Evolutionary conservation across 2,113 vertebrate genomes (phyloP).

Genomic region (Brachypteracias leptosomus): DNA sequence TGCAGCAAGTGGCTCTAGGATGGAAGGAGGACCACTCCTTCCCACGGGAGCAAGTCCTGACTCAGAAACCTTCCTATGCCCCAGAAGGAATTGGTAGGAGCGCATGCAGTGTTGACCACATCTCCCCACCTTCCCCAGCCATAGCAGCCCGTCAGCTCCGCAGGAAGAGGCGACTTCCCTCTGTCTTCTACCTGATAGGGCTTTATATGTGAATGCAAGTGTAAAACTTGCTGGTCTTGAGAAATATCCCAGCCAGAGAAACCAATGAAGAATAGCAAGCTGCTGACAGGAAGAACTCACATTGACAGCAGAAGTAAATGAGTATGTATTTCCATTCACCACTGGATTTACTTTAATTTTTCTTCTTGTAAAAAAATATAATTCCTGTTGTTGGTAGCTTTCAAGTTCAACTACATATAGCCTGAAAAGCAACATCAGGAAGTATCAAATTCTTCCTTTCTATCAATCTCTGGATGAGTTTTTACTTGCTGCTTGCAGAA

Average conservation of each 20-base stretch:
- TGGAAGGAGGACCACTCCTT: neutral
- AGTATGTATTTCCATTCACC: neutral
- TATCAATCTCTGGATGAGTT: neutral
- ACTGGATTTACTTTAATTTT: neutral
- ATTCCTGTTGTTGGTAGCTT: neutral
- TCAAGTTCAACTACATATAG: neutral
- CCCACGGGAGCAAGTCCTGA: neutral
- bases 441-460: neutral
- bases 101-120: neutral
- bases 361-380: neutral
- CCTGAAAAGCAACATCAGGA: neutral
- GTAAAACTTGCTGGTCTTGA: neutral
- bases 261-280: neutral
- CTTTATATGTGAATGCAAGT: accelerated
- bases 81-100: neutral
- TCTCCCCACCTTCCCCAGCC: neutral
- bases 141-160: neutral
- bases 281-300: neutral
- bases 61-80: neutral
- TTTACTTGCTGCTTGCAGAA: neutral
- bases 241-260: neutral
- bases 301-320: neutral
- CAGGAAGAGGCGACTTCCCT: accelerated
- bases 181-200: accelerated
- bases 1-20: accelerated